A percentile compares a stretch with the other conserved stretches of the same genome.
phyloP scores from a whole-genome alignment of 1,140 invertebrate species.

The Samia ricini region DNA sequence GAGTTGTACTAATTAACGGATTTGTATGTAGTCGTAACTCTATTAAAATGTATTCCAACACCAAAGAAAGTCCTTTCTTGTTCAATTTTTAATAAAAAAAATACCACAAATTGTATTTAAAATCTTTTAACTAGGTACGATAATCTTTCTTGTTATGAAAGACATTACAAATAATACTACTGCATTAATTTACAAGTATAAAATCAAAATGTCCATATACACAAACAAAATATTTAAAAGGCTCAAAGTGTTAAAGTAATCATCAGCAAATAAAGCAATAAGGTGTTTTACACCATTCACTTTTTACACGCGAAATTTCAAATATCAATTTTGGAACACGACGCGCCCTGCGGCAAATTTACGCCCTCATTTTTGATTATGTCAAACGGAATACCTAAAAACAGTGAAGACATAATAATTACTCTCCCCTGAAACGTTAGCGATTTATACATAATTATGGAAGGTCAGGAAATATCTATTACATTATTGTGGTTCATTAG shows the following conservation, averaged over 20 bases:
- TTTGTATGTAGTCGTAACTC: too few species aligned
- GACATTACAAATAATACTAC: too few species aligned
- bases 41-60: too few species aligned
- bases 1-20: too few species aligned
- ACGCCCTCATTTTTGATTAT: not conserved
- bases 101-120: too few species aligned
- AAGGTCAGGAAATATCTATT: conserved; percentile 71
- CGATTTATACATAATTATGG: conserved; percentile 52
- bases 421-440: conserved; percentile 34
- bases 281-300: not conserved
- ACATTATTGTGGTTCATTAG: conserved; percentile 71
- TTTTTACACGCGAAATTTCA: not conserved
- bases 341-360: not conserved
- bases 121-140: too few species aligned
- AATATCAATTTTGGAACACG: not conserved
- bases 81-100: too few species aligned
- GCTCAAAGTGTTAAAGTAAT: not conserved
- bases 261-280: not conserved
- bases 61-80: too few species aligned
- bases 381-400: conserved; percentile 6
- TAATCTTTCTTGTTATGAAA: too few species aligned
- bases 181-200: not conserved
- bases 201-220: not conserved
- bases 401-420: conserved; percentile 13
- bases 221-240: not conserved